A percentile compares a stretch with the other conserved stretches of the same genome.
These are phyloP conservation scores for Thyatira batis DNA, from an alignment of 2,888 invertebrate genomes.

Conservation along the genomic window DNA sequence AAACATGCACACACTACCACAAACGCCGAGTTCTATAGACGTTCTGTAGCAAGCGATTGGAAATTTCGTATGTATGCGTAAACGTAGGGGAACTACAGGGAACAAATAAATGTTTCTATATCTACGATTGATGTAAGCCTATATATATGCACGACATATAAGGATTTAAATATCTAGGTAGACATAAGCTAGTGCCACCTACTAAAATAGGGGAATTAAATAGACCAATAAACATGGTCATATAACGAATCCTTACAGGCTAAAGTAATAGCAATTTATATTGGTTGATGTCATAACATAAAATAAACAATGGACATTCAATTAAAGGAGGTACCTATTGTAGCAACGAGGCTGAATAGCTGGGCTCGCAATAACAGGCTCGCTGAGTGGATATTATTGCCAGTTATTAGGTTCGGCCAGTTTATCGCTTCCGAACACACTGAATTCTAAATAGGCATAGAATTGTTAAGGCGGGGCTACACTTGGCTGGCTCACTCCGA, in stretches of 20 bases:
- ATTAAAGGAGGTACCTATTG: slow-evolving; percentile 48
- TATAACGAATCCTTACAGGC: background rate
- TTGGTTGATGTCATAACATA: slow-evolving; percentile 14
- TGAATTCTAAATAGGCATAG: slow-evolving; percentile 48
- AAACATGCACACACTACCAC: slow-evolving; percentile 31
- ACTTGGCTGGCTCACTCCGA: background rate
- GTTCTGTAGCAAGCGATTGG: slow-evolving; percentile 15
- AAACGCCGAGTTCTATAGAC: slow-evolving; percentile 3
- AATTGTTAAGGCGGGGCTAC: slow-evolving; percentile 10
- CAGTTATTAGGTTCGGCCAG: slow-evolving; percentile 50
- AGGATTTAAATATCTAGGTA: no score
- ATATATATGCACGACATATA: no score
- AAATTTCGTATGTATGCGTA: slow-evolving; percentile 18
- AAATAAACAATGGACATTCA: slow-evolving; percentile 49
- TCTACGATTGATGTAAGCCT: no score
- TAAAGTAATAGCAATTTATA: slow-evolving; percentile 1
- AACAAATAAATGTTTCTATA: background rate
- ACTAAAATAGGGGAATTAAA: background rate
- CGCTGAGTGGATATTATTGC: slow-evolving; percentile 48
- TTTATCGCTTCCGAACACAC: slow-evolving; percentile 47
- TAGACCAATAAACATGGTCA: background rate
- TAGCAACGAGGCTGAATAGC: slow-evolving; percentile 26
- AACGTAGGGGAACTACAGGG: background rate
- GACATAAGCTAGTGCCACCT: background rate
- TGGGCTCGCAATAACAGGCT: slow-evolving; percentile 38